Conservation (phyloP, 2,113 vertebrate species). For the Nothobranchius kuhntae region DNA sequence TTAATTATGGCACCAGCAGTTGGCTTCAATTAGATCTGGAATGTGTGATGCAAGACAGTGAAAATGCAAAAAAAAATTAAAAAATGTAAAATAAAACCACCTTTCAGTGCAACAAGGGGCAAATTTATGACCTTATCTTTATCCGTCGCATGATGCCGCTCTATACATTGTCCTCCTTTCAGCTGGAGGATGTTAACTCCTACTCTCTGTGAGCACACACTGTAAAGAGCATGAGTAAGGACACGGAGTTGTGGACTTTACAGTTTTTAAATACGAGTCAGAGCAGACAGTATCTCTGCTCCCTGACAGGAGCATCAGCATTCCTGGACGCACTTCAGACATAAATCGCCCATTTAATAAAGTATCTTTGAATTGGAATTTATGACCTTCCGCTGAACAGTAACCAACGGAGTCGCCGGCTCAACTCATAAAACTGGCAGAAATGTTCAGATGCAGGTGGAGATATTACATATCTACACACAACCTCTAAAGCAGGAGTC, state of each 20-base stretch:
- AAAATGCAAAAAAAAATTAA: slow-evolving; percentile 20
- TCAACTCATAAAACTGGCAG: slow-evolving; percentile 57
- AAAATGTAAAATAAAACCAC: too few species aligned
- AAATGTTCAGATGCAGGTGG: slow-evolving; percentile 48
- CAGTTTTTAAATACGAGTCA: slow-evolving; percentile 50
- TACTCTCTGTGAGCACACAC: slow-evolving; percentile 29
- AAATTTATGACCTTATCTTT: slow-evolving; percentile 22
- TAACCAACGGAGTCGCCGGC: slow-evolving; percentile 66
- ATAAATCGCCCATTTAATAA: slow-evolving; percentile 63
- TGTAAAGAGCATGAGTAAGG: slow-evolving; percentile 36
- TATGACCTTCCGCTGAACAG: slow-evolving; percentile 66
- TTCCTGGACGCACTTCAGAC: slow-evolving; percentile 53
- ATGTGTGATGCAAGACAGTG: slow-evolving; percentile 53
- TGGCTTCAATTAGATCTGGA: slow-evolving; percentile 39
- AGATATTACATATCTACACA: slow-evolving; percentile 48
- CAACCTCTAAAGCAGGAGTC: slow-evolving; percentile 41
- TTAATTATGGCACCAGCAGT: slow-evolving; percentile 15
- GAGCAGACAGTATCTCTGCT: slow-evolving; percentile 49
- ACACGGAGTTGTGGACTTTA: slow-evolving; percentile 45
- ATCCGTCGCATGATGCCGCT: slow-evolving; percentile 24
- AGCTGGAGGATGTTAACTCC: slow-evolving; percentile 36
- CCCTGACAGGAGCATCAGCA: slow-evolving; percentile 59
- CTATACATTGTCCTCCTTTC: slow-evolving; percentile 23
- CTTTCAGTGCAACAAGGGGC: slow-evolving; percentile 27
- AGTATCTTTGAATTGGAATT: too few species aligned